phyloP scores from a whole-genome alignment of 2,113 vertebrate species.

The Manacus vitellinus region DNA sequence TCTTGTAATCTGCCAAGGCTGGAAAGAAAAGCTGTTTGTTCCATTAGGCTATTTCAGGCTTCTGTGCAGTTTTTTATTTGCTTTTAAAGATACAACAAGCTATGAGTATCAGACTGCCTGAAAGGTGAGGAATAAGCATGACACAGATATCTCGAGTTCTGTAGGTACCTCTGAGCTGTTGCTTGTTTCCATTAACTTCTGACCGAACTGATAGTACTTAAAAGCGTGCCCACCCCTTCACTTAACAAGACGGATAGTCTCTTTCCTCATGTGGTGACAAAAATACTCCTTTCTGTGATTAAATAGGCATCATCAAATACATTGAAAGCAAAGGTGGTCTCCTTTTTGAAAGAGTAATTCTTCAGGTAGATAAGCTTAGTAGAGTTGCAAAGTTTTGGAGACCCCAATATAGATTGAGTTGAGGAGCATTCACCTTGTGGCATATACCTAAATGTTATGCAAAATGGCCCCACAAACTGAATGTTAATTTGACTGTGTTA shows the following conservation, averaged over 20 bases:
- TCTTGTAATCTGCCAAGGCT: neutral
- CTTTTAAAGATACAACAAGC: neutral
- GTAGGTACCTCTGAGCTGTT: neutral
- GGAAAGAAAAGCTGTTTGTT: neutral
- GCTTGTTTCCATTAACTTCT: conserved; percentile 3
- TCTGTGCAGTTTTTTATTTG: neutral
- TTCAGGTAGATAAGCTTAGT: neutral
- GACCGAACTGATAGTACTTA: neutral
- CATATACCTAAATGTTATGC: neutral
- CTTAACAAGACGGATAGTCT: neutral
- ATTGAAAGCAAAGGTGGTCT: neutral
- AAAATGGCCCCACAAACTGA: neutral
- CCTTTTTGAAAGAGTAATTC: neutral
- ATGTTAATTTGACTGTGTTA: neutral
- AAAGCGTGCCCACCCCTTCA: neutral
- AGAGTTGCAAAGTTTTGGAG: neutral
- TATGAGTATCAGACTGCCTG: neutral
- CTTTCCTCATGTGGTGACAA: neutral
- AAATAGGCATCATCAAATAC: neutral
- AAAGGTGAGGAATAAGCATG: neutral
- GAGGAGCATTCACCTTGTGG: neutral
- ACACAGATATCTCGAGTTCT: neutral
- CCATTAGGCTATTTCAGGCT: neutral
- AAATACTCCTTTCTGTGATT: neutral
- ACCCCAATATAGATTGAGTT: neutral